A percentile compares a stretch with the other conserved stretches of the same genome.
phyloP scores from a whole-genome alignment of 1,140 invertebrate species.

The Wiebesia pumilae region DNA sequence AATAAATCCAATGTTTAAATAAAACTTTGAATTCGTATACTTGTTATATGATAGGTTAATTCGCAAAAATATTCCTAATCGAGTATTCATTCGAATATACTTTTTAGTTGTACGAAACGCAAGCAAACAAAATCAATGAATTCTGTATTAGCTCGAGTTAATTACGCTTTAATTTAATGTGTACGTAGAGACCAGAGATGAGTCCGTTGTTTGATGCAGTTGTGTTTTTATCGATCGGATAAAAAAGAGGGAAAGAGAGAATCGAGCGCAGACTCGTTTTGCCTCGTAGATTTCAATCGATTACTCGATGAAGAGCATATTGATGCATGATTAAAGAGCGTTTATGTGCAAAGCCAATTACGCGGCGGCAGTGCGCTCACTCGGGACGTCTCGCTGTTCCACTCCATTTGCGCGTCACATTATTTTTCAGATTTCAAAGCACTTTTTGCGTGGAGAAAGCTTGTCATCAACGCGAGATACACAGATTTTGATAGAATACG shows the following conservation, averaged over 20 bases:
- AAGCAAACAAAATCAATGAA: conserved; percentile 7
- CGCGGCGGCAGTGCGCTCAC: not conserved
- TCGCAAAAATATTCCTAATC: not conserved
- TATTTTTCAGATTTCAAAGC: conserved; percentile 8
- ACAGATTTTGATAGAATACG: not conserved
- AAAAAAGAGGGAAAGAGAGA: conserved; percentile 23
- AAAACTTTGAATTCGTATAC: not conserved
- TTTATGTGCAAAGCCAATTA: conserved; percentile 52
- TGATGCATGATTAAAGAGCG: conserved; percentile 52
- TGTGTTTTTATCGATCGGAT: conserved; percentile 35
- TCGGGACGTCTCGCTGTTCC: conserved; percentile 36
- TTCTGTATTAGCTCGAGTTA: not conserved
- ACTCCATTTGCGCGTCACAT: conserved; percentile 16
- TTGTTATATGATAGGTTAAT: not conserved
- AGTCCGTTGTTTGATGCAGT: conserved; percentile 20
- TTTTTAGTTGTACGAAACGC: not conserved
- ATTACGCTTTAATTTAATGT: conserved; percentile 27
- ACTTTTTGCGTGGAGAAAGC: not conserved
- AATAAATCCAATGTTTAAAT: not conserved
- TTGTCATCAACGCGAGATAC: not conserved
- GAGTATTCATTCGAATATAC: not conserved
- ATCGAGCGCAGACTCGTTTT: conserved; percentile 36
- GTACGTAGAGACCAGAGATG: conserved; percentile 49
- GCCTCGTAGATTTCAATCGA: conserved; percentile 49
- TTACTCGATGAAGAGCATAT: conserved; percentile 32